Base-by-base conservation (phyloP, 2,113 vertebrate species). In the Protobothrops mucrosquamatus region DNA sequence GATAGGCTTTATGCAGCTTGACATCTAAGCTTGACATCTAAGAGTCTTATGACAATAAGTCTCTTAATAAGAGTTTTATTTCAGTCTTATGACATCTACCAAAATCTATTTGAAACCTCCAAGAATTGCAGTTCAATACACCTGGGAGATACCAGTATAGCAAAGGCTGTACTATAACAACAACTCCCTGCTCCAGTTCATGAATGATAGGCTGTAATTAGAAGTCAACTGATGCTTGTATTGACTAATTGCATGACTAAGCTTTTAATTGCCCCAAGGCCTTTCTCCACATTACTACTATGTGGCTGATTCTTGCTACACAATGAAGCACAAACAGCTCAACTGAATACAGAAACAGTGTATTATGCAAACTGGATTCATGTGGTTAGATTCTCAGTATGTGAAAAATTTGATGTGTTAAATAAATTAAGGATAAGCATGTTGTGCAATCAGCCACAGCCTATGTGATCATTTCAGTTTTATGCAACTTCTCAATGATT, bases 1-100 rank as follows among this genome's bases (percentile, higher is more conserved):
- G 94, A 92, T 59, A 95, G 88, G 91, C 1, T 0, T 92, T 96
- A 90, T 87, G 54, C 23, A 48, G 56, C 6, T 34, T 74, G 69
- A n/a, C 69, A 74, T 74, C 34, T 34, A 74, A 74, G 14, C 4
- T 7, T 74, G 14, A 34, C 29, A 69, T 69, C 29, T 69, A n/a
- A 69, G 29, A n/a, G 1, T n/a, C 64, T 69, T 15, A n/a, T 69
- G 64, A 34, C 64, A 69, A 69, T 15, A 15, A 69, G 64, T 34
- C 29, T 69, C 61, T 69, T 34, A 34, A 69, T 69, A 34, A 15
- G 64, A 15, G 29, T 69, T 69, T 69, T n/a, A 26, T 87, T 52
- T 11, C 46, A 87, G 43, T 51, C 85, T 26, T 87, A 29, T 26
- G 12, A 5, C 23, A 51, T 15, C 34, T 43, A 81, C 20, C 74